Percentiles rank a stretch among this genome's conserved stretches.
phyloP scores from a whole-genome alignment of 2,797 vertebrate species.

The Notolepis coatsorum region DNA sequence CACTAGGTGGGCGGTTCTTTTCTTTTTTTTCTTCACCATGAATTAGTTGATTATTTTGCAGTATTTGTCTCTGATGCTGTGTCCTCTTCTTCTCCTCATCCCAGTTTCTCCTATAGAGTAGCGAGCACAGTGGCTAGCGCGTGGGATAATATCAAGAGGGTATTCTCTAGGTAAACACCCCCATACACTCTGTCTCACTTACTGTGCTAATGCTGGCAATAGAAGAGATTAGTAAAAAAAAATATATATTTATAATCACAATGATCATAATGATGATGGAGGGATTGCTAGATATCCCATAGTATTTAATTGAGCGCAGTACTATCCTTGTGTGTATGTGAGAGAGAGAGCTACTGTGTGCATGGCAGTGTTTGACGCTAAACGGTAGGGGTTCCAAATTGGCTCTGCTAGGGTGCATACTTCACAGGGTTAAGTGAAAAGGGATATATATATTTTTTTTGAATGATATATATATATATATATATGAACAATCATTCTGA shows the following conservation, averaged over 20 bases:
- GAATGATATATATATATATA: too few species aligned
- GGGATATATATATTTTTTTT: too few species aligned
- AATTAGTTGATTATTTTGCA: conserved; percentile 80
- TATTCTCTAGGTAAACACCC: conserved; percentile 95
- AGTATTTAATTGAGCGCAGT: conserved; percentile 35
- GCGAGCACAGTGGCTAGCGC: conserved; percentile 95
- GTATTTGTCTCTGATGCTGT: conserved; percentile 79
- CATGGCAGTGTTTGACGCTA: conserved; percentile 46
- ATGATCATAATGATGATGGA: too few species aligned
- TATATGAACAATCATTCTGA: too few species aligned
- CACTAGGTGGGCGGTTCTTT: conserved; percentile 66
- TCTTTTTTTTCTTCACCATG: conserved; percentile 67
- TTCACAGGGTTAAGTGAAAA: too few species aligned
- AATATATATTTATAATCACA: too few species aligned
- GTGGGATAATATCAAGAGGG: conserved; percentile 95
- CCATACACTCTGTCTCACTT: conserved; percentile 77
- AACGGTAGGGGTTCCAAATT: too few species aligned
- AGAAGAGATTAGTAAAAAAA: conserved; percentile 12
- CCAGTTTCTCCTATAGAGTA: conserved; percentile 97
- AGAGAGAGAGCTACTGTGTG: conserved; percentile 35
- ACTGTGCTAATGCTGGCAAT: conserved; percentile 74
- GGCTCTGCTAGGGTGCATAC: too few species aligned
- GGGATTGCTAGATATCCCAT: conserved; percentile 40
- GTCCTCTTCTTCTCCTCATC: conserved; percentile 81
- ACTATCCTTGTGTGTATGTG: conserved; percentile 46